Evolutionary conservation across 2,797 vertebrate genomes (phyloP).

Genomic region (Dicrostonyx torquatus): DNA sequence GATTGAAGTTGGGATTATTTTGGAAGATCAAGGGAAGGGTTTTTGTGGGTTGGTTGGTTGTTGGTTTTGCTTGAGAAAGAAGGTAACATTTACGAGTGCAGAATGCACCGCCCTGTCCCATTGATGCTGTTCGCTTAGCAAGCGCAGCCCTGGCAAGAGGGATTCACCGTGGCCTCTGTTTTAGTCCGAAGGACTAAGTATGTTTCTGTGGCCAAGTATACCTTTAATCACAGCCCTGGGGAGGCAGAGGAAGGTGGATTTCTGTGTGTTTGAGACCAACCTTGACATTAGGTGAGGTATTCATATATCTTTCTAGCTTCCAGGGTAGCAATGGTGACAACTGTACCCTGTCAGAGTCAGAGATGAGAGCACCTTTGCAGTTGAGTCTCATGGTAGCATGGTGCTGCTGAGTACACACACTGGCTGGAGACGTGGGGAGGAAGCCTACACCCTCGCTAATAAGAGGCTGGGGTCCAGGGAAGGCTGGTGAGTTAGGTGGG

Average conservation of each 20-base stretch:
- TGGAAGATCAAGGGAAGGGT: constrained; percentile 3
- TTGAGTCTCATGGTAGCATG: too few species aligned
- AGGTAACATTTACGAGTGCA: neutral
- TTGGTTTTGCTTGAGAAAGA: constrained; percentile 1
- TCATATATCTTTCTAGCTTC: neutral
- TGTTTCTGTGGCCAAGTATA: neutral
- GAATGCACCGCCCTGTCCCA: neutral
- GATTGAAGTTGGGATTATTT: neutral
- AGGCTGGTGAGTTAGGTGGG: neutral
- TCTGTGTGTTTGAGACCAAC: neutral
- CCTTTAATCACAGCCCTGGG: neutral
- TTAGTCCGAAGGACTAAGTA: neutral
- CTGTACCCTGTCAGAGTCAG: neutral
- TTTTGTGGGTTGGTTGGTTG: neutral
- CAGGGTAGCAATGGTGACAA: neutral
- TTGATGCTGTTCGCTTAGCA: neutral
- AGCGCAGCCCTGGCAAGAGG: neutral
- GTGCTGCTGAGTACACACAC: neutral
- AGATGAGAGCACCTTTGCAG: neutral
- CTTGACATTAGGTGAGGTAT: neutral
- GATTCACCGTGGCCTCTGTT: neutral
- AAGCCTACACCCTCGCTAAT: neutral
- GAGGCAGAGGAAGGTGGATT: neutral
- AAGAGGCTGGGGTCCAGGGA: neutral
- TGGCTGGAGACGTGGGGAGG: neutral